Conservation (phyloP, 37 sponge, comb jelly and placozoan species). For the Agelas oroides region DNA sequence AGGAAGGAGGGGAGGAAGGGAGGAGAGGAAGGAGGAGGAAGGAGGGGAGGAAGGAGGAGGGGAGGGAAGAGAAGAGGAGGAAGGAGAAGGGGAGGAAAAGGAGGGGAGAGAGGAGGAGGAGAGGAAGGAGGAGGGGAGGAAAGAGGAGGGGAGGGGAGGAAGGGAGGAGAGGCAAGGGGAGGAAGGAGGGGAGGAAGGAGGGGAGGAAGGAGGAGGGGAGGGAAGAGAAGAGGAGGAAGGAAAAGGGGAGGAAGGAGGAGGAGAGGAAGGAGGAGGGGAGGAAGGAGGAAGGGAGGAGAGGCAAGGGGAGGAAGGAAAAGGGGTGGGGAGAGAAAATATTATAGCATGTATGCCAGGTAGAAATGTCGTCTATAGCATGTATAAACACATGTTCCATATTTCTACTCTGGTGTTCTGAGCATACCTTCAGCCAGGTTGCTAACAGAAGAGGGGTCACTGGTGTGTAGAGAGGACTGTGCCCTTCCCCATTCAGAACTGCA, state of each 20-base stretch:
- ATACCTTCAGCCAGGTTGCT: too few relatives aligned
- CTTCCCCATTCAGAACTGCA: background rate
- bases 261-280: background rate
- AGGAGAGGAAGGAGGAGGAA: too few relatives aligned
- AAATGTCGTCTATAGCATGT: too few relatives aligned
- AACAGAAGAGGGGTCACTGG: too few relatives aligned
- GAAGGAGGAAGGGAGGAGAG: background rate
- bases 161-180: conserved; percentile 18
- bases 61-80: too few relatives aligned
- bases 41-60: too few relatives aligned
- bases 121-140: background rate
- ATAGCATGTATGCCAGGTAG: too few relatives aligned
- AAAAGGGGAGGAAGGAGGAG: background rate
- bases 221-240: background rate
- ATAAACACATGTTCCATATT: too few relatives aligned
- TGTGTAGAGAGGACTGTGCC: background rate
- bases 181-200: background rate
- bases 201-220: background rate
- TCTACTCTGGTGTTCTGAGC: too few relatives aligned
- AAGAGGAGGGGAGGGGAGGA: background rate
- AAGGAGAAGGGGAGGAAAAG: too few relatives aligned
- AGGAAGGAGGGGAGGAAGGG: background rate
- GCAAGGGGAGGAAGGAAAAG: background rate
- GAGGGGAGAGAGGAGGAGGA: background rate
- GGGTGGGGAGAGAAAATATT: too few relatives aligned